These are phyloP conservation scores for Verasper variegatus DNA, from an alignment of 2,113 vertebrate species.

Conservation along the genomic window DNA sequence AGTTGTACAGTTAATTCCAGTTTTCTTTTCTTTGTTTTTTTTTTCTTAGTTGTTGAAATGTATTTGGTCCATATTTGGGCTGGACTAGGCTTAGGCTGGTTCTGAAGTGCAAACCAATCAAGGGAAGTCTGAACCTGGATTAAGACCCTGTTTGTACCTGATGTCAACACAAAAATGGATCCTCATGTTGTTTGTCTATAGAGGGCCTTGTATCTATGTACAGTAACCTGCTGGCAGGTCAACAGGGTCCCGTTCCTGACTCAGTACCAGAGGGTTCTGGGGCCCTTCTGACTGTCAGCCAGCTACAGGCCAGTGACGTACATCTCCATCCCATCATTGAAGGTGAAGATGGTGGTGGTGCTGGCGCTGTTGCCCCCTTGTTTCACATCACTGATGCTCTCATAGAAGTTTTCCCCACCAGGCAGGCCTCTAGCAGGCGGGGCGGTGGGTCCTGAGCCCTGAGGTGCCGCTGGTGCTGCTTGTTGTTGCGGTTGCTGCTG, in stretches of 20 bases:
- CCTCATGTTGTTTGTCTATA: constrained; percentile 58
- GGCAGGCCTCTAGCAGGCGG: constrained; percentile 68
- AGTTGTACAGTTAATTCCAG: constrained; percentile 43
- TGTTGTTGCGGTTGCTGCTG: constrained; percentile 25
- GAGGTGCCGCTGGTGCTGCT: constrained; percentile 47
- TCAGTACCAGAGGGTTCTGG: constrained; percentile 40
- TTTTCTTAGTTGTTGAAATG: constrained; percentile 46
- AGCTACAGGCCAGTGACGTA: constrained; percentile 85
- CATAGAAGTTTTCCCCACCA: constrained; percentile 83
- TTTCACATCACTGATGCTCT: constrained; percentile 83
- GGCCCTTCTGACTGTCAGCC: constrained; percentile 23
- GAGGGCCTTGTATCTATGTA: constrained; percentile 67
- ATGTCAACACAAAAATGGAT: constrained; percentile 71
- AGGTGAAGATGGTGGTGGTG: constrained; percentile 86
- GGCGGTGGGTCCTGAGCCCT: constrained; percentile 64
- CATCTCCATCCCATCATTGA: constrained; percentile 88
- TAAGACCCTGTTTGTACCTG: constrained; percentile 80
- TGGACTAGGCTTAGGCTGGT: constrained; percentile 70
- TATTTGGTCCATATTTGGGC: constrained; percentile 71
- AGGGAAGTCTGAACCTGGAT: constrained; percentile 71
- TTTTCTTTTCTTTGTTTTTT: constrained; percentile 34
- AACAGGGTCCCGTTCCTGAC: constrained; percentile 52
- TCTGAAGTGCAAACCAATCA: constrained; percentile 71
- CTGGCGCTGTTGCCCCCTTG: constrained; percentile 75
- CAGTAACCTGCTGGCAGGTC: constrained; percentile 46